phyloP scores from a whole-genome alignment of 2,888 invertebrate species.

The Catocala nupta region DNA sequence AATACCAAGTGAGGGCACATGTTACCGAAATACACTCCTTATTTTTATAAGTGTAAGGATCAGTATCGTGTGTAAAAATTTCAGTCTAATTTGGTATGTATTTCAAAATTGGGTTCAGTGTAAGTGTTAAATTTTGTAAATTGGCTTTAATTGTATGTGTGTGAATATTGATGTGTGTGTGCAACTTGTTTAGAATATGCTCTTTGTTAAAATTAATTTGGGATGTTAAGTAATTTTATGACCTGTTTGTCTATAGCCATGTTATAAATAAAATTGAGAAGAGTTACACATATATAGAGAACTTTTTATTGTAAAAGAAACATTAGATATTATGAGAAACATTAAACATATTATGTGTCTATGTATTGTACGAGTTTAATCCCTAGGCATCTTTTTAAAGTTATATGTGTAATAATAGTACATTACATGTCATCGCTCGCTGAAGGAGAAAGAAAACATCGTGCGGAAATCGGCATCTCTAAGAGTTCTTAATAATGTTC shows the following conservation, averaged over 20 bases:
- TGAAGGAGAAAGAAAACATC: no score
- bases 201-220: not conserved
- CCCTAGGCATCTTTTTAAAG: no score
- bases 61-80: constrained; percentile 32
- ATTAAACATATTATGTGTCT: no score
- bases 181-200: not conserved
- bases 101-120: constrained; percentile 47
- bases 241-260: not conserved
- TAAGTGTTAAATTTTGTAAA: constrained; percentile 35
- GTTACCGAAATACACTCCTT: constrained; percentile 11
- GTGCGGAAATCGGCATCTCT: no score
- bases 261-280: no score
- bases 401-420: no score
- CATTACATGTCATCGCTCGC: no score
- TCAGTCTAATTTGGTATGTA: constrained; percentile 37
- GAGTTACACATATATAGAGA: no score
- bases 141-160: constrained; percentile 19
- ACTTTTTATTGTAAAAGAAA: no score
- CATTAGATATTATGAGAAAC: no score
- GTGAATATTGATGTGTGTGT: constrained; percentile 13
- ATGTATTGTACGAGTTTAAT: no score
- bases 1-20: not conserved
- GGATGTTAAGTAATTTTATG: not conserved
- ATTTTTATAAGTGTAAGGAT: constrained; percentile 31
- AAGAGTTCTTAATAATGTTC: no score